Percentiles rank a stretch among this genome's conserved stretches.
phyloP scores from a whole-genome alignment of 2,888 invertebrate species.

The Iphiclides podalirius region DNA sequence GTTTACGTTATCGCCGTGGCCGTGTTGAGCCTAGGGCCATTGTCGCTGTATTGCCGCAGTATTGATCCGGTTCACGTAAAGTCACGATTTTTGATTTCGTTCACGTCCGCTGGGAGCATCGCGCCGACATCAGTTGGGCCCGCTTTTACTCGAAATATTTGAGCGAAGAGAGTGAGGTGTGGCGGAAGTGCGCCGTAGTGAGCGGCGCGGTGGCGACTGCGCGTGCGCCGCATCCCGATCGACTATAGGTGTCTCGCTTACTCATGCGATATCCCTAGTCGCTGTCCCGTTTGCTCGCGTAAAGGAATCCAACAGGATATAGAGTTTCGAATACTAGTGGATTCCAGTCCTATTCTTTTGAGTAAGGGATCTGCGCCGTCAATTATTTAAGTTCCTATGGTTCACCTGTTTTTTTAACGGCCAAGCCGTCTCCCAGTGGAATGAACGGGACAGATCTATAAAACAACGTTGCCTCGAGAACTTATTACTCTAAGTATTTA shows the following conservation, averaged over 20 bases:
- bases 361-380: too few relatives aligned
- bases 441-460: too few relatives aligned
- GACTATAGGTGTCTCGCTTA: background rate
- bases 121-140: background rate
- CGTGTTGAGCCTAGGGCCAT: too few relatives aligned
- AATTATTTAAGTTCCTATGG: too few relatives aligned
- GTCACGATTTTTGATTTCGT: background rate
- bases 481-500: too few relatives aligned
- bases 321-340: constrained; percentile 10
- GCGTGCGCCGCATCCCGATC: constrained; percentile 19
- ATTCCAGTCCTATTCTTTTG: constrained; percentile 9
- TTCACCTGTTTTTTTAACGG: too few relatives aligned
- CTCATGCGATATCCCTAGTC: background rate
- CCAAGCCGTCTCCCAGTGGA: too few relatives aligned
- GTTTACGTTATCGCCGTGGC: background rate
- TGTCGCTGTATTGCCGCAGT: background rate
- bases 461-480: too few relatives aligned
- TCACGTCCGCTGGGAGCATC: background rate
- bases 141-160: constrained; percentile 11
- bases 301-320: constrained; percentile 19
- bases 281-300: background rate
- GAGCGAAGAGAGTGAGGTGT: constrained; percentile 1
- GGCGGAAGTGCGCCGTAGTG: constrained; percentile 11
- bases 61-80: constrained; percentile 1
- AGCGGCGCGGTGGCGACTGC: constrained; percentile 10